Percentiles rank a stretch among this genome's conserved stretches.
Evolutionary conservation across 2,113 vertebrate genomes (phyloP).

Genomic region (Osmerus eperlanus): DNA sequence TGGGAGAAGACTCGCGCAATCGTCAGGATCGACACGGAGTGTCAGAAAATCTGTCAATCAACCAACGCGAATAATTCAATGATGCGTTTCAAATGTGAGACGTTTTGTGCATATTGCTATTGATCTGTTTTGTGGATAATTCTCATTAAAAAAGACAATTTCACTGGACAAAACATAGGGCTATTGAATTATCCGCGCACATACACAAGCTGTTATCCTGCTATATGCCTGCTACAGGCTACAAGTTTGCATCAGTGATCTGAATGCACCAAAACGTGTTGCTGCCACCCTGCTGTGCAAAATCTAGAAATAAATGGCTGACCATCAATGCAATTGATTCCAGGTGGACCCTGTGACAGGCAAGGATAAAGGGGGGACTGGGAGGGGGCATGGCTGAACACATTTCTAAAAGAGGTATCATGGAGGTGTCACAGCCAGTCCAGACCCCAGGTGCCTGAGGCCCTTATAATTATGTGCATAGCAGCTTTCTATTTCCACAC

Average conservation of each 20-base stretch:
- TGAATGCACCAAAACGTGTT: not conserved
- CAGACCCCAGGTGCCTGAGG: constrained; percentile 45
- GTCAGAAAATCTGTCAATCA: constrained; percentile 17
- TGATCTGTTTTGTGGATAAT: no score
- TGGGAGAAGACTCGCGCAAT: constrained; percentile 53
- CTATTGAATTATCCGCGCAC: no score
- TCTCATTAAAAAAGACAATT: no score
- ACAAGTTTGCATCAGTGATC: no score
- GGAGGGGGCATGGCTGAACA: not conserved
- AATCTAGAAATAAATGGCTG: not conserved
- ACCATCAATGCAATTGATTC: not conserved
- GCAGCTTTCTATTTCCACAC: constrained; percentile 66
- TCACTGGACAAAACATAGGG: no score
- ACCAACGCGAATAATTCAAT: not conserved
- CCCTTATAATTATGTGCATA: constrained; percentile 66
- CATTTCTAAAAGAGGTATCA: constrained; percentile 25
- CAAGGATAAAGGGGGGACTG: no score
- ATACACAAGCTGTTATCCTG: no score
- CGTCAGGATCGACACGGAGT: constrained; percentile 47
- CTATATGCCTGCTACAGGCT: no score
- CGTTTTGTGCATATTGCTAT: no score
- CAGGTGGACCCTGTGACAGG: constrained; percentile 11
- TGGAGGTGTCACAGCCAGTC: constrained; percentile 15
- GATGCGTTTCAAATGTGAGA: not conserved
- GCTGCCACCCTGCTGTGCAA: not conserved